A percentile compares a stretch with the other conserved stretches of the same genome.
phyloP scores from a whole-genome alignment of 1,140 invertebrate species.

The Physella acuta region DNA sequence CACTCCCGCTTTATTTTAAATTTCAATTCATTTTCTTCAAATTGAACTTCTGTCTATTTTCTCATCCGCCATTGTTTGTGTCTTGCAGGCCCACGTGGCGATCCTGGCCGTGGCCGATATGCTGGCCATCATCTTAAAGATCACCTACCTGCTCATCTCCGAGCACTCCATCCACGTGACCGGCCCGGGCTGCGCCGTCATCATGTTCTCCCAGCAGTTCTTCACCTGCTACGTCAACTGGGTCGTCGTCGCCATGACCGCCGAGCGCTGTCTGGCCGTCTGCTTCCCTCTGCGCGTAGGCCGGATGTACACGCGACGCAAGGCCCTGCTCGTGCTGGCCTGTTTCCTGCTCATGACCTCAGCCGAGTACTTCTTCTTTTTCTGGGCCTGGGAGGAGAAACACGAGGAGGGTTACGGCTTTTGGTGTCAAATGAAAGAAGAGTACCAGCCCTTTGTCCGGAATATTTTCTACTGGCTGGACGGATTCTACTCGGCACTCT shows the following conservation, averaged over 20 bases:
- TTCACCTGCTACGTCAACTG: constrained; percentile 45
- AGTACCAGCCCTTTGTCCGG: constrained; percentile 30
- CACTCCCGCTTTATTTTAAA: too few relatives aligned
- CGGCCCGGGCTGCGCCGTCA: constrained; percentile 27
- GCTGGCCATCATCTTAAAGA: constrained; percentile 30
- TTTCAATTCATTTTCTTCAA: not conserved
- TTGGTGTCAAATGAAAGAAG: constrained; percentile 26
- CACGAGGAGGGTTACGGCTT: constrained; percentile 24
- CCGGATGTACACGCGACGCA: constrained; percentile 38
- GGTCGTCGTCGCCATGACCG: constrained; percentile 49
- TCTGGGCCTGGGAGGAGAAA: constrained; percentile 34
- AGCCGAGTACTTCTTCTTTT: constrained; percentile 30
- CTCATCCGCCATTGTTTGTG: not conserved
- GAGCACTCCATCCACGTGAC: constrained; percentile 25
- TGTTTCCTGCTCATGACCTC: constrained; percentile 32
- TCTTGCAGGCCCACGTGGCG: constrained; percentile 32
- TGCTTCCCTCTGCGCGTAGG: constrained; percentile 46
- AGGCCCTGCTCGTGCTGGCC: constrained; percentile 31
- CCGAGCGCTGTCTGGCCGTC: constrained; percentile 48
- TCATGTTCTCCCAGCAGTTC: constrained; percentile 40
- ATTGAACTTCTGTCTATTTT: not conserved
- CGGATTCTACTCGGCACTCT: constrained; percentile 38
- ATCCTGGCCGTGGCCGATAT: constrained; percentile 35
- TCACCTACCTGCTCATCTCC: constrained; percentile 36
- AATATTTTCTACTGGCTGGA: constrained; percentile 42